phyloP scores from a whole-genome alignment of 2,888 invertebrate genomes.

The Melinaea marsaeus region DNA sequence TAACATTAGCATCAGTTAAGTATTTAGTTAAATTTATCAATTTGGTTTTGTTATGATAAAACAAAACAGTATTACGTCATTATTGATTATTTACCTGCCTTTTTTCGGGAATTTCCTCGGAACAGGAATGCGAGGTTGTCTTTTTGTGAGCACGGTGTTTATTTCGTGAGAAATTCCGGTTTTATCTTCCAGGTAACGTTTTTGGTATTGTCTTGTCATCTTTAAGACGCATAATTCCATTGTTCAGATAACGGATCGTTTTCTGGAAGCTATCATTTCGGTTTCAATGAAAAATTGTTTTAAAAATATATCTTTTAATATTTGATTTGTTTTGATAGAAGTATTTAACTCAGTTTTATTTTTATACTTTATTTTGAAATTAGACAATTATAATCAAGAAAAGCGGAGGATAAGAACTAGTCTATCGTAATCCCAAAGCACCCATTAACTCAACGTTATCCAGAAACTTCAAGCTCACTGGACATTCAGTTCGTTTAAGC shows the following conservation, averaged over 20 bases:
- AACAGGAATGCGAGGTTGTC: slow-evolving; percentile 47
- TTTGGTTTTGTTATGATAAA: neutral
- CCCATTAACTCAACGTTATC: neutral
- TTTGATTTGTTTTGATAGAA: no score
- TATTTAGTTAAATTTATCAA: neutral
- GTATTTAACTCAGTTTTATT: no score
- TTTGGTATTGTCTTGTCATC: slow-evolving; percentile 17
- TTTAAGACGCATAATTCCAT: slow-evolving; percentile 17
- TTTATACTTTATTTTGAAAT: no score
- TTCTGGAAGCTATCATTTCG: slow-evolving; percentile 1
- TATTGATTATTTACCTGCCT: slow-evolving; percentile 39
- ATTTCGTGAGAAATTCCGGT: slow-evolving; percentile 36
- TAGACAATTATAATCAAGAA: no score
- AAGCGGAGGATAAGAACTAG: no score
- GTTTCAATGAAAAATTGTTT: no score
- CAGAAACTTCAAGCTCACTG: no score
- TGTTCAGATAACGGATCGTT: slow-evolving; percentile 4
- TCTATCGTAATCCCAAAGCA: no score
- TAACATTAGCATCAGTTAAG: no score
- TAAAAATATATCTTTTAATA: no score
- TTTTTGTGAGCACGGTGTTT: slow-evolving; percentile 29
- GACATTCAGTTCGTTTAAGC: slow-evolving; percentile 16
- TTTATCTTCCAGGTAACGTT: slow-evolving; percentile 33
- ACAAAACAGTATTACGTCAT: slow-evolving; percentile 38
- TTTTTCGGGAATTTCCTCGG: slow-evolving; percentile 44